A percentile compares a stretch with the other conserved stretches of the same genome.
Conservation (phyloP, 2,888 invertebrate species). For the Parascotia fuliginaria region DNA sequence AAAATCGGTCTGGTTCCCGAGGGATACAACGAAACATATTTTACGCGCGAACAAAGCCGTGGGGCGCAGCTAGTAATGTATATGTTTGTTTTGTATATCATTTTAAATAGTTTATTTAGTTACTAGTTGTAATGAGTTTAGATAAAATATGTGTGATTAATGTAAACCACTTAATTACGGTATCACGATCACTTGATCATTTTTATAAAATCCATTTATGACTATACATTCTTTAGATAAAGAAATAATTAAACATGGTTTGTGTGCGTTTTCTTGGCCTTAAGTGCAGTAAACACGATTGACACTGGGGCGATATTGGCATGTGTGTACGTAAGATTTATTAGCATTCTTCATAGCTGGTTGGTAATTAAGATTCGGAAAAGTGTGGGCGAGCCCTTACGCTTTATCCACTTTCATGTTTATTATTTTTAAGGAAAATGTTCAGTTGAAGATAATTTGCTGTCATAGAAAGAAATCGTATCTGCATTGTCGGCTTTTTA, state of each 20-base stretch:
- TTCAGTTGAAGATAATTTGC: conserved; percentile 14
- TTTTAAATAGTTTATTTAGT: no score
- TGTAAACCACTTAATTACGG: no score
- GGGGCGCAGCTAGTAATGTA: no score
- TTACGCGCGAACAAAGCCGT: no score
- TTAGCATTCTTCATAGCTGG: conserved; percentile 50
- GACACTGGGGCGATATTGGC: conserved; percentile 48
- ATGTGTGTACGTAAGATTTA: conserved; percentile 44
- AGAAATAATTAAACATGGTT: not conserved
- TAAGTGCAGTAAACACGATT: conserved; percentile 47
- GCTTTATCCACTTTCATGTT: conserved; percentile 30
- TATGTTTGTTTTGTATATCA: no score
- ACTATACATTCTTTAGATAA: no score
- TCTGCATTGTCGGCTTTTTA: not conserved
- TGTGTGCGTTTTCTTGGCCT: conserved; percentile 9
- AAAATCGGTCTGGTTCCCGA: no score
- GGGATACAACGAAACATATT: no score
- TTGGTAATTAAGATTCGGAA: conserved; percentile 44
- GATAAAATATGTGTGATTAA: no score
- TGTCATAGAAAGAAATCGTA: conserved; percentile 5
- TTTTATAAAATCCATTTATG: no score
- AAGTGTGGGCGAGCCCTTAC: conserved; percentile 41
- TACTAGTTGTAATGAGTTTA: no score
- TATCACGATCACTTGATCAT: no score
- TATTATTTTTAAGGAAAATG: conserved; percentile 20